Conservation (phyloP, 2,113 vertebrate genomes). For the Brachionichthys hirsutus region DNA sequence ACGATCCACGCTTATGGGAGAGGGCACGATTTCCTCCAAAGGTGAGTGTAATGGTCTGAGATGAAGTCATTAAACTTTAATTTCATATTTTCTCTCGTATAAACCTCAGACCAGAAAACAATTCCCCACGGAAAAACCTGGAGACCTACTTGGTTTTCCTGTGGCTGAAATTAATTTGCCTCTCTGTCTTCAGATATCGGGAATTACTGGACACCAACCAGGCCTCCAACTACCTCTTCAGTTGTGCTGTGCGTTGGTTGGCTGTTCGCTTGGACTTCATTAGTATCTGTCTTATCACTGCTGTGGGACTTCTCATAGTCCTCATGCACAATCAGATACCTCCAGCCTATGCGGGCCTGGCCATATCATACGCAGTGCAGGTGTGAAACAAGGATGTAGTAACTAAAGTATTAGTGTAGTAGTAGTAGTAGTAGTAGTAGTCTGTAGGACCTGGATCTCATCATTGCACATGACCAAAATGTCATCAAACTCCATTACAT, state of each 20-base stretch:
- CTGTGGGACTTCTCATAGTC: constrained; percentile 78
- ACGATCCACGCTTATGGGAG: constrained; percentile 82
- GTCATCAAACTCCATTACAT: too few relatives aligned
- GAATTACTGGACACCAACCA: constrained; percentile 82
- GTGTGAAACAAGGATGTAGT: constrained; percentile 51
- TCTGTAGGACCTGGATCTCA: too few relatives aligned
- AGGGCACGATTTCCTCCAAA: constrained; percentile 73
- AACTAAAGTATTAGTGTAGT: too few relatives aligned
- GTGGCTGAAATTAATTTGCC: constrained; percentile 18
- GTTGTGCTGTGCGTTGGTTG: constrained; percentile 81
- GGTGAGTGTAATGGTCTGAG: constrained; percentile 49
- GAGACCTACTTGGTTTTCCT: constrained; percentile 10
- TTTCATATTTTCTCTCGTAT: constrained; percentile 17
- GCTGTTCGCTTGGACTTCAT: constrained; percentile 83
- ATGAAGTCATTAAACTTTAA: constrained; percentile 41
- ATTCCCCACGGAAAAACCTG: too few relatives aligned
- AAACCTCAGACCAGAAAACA: not conserved
- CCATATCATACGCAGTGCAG: constrained; percentile 82
- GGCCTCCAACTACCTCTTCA: constrained; percentile 82
- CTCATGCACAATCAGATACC: constrained; percentile 81
- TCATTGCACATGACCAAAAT: too few relatives aligned
- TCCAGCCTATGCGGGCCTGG: constrained; percentile 81
- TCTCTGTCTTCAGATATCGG: constrained; percentile 73
- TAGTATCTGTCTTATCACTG: constrained; percentile 78
- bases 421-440: too few relatives aligned